Percentiles rank a stretch among this genome's conserved stretches.
These are phyloP conservation scores for Coelinius sp. DNA, from an alignment of 2,888 invertebrate species.

Conservation along the genomic window DNA sequence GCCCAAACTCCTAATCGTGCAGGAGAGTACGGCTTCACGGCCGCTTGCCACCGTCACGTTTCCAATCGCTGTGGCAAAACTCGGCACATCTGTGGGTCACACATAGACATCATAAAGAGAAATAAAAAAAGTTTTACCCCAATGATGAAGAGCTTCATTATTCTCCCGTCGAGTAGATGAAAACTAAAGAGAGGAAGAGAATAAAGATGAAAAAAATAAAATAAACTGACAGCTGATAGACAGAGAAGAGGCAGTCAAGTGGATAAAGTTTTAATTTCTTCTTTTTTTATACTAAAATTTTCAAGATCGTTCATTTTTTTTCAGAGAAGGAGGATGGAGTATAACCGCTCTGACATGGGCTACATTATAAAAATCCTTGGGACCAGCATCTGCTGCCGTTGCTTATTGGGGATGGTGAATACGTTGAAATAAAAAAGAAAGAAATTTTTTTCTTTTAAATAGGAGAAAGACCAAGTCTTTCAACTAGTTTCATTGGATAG, in stretches of 20 bases:
- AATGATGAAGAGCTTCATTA: constrained; percentile 10
- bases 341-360: constrained; percentile 14
- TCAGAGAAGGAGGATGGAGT: neutral
- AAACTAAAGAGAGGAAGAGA: neutral
- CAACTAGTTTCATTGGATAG: neutral
- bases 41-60: constrained; percentile 84
- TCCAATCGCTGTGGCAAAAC: constrained; percentile 79
- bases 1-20: constrained; percentile 81
- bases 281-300: constrained; percentile 15
- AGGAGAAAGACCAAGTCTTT: neutral
- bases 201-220: neutral
- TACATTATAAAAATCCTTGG: neutral
- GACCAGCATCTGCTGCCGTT: constrained; percentile 9
- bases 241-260: constrained; percentile 15
- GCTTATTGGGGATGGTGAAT: constrained; percentile 12
- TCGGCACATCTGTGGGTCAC: constrained; percentile 72
- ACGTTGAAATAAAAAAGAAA: constrained; percentile 9
- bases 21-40: constrained; percentile 81
- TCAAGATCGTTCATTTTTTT: constrained; percentile 4
- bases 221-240: neutral
- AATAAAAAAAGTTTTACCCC: constrained; percentile 11
- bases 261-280: constrained; percentile 1
- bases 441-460: neutral
- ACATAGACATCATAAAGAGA: constrained; percentile 32
- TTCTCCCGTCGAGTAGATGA: neutral